Base-by-base conservation (phyloP, 1,140 invertebrate species). In the Bombus haemorrhoidalis region DNA sequence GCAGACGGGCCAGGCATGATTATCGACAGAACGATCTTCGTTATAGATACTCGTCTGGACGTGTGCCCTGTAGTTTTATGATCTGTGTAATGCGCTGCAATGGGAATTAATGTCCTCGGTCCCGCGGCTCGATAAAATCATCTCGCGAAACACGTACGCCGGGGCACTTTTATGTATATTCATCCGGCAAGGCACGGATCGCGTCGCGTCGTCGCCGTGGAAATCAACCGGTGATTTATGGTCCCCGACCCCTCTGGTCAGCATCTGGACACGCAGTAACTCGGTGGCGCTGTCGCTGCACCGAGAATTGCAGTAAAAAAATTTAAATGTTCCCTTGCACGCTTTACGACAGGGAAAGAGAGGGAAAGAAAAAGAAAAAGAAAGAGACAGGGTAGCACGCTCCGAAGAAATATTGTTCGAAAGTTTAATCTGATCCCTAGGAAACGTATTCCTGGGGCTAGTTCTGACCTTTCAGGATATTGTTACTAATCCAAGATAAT, bases 191-290 rank as follows among this genome's bases (percentile, higher is more conserved):
- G 18, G 47, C 47, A 53, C 18, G 47, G 47, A 53, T 53, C 18
- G 18, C 18, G 47, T 53, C 69, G 66, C 83, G 89, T 87, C 84
- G 83, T 90, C 89, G 88, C 82, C 89, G 82, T 81, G 64, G 47
- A 90, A 86, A 90, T 90, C 89, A 86, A 83, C 64, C 64, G 62
- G 57, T 91, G 89, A 91, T 91, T 91, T 91, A 90, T 88, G 86
- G 41, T 43, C 76, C 43, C 12, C 59, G 34, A 32, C 15, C 18
- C 59, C 47, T 32, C 32, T 43, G 53, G 59, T 22, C 66, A 74
- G 85, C 78, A 75, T 85, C 79, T 85, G 79, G 57, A 71, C 83
- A 43, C 64, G 62, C 62, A 69, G 77, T 72, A 25, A 88, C 73
- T 53, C 18, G 28, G 68, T 69, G 43, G 57, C 41, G 64, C 64